Evolutionary conservation across 1,140 invertebrate genomes (phyloP), one percentile per base, ranked within the genome.

Genomic region (Ips nitidus): DNA sequence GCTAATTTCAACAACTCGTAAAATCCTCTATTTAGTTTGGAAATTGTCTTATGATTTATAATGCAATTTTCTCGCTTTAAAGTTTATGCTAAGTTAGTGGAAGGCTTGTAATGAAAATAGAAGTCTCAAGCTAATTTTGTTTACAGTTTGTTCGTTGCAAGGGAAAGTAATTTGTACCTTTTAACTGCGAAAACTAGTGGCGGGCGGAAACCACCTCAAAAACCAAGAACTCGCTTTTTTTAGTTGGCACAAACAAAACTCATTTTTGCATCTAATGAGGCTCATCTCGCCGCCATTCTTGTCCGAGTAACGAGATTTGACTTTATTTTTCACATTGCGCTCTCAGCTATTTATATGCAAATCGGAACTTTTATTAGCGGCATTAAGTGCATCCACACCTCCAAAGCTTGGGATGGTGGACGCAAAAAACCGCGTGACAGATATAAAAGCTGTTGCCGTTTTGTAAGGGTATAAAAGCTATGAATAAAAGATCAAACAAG

Each of bases 31-130:
- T 56, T 56, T 56, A 37, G 53, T 56, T 56, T 40, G n/a, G 38
- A 56, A 56, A 56, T 56, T 56, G 53, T 56, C 53, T 56, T 56
- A 39, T 56, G 53, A 56, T 56, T 56, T 56, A 56, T 56, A 37
- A 56, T 56, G 53, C 53, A 56, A 56, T 56, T 56, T 56, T n/a
- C 53, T n/a, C 53, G 22, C 22, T 40, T 37, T 40, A 56, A 56
- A 56, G 22, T 56, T 56, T 40, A 56, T 56, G 38, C 53, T 38
- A 56, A 56, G 53, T 56, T 7, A 37, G 38, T 36, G 38, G 53
- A 56, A 56, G 53, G n/a, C 38, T 56, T 56, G 53, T 37, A 56
- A 56, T 56, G 22, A 39, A 56, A 56, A 56, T 56, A 56, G 39
- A 56, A 39, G 53, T 37, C 53, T 37, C 22, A n/a, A 2, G 22